Evolutionary conservation across 2,797 vertebrate species (phyloP), one percentile per base, ranked within the genome.

Genomic region (Pipistrellus kuhlii): DNA sequence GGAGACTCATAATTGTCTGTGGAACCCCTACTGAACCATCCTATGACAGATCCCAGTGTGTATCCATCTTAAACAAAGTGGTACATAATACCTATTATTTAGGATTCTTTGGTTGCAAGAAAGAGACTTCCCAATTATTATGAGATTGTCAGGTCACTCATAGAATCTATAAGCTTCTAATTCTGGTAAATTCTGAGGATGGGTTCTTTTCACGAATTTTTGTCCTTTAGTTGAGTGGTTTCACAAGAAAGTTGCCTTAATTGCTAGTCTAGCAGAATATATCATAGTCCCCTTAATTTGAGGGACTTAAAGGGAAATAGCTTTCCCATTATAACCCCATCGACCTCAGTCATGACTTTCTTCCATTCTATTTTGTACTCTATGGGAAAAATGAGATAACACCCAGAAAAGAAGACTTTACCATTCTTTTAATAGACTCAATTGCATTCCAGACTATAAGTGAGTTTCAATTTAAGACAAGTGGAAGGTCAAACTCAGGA

Each of bases 401-500:
- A 41, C 46, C 25, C 25, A 85, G 23, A 38, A 71, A 89, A 90
- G 78, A 91, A n/a, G 76, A 53, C 18, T 51, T 86, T 55, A 69
- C 48, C 15, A 32, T 68, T 73, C 59, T 81, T 81, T 84, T 96
- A 93, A 85, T 92, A 84, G 86, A 68, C 85, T 85, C 32, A 17
- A 1, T 85, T 92, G 82, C 35, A 86, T 96, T 95, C 80, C 46
- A 32, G 44, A 44, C 44, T 94, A 14, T 68, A 57, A 84, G 64
- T 66, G 92, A 93, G 69, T 81, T 95, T 97, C 80, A 85, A 48
- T 90, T 96, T 81, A 92, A 95, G 88, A 73, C 66, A 88, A 96
- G 72, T 75, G 41, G 94, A 94, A 97, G 90, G 94, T 96, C 83
- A 96, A 81, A 95, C 83, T 91, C 87, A 57, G 76, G 72, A 76